Evolutionary conservation across 2,113 vertebrate genomes (phyloP), one percentile per base, ranked within the genome.

Genomic region (Sinocyclocheilus maitianheensis): DNA sequence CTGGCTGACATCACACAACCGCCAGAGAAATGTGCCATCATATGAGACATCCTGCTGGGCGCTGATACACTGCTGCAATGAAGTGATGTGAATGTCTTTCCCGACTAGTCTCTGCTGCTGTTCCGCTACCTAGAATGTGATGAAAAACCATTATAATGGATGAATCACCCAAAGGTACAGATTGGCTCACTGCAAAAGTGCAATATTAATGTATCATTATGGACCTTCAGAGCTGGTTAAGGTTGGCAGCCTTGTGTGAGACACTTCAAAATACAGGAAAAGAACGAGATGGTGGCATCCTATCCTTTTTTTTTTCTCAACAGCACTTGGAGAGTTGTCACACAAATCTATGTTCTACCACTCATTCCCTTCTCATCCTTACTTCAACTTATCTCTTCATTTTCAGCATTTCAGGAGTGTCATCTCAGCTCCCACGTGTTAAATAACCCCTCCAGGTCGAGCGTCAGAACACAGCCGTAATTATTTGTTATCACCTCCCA

Each of bases 21-120:
- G 96, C 96, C 96, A 97, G 11, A 96, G 90, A 79, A 96, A 96
- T 71, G 94, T 91, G 0, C 96, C 96, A 0, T 97, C 95, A 0
- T 95, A 96, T 60, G 96, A 95, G 6, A 95, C 91, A 77, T 96
- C 94, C 88, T 96, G 93, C 0, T 95, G 93, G 58, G 92, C 90
- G n/a, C 87, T 85, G 65, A 97, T 91, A 11, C 91, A 93, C 92
- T 95, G 93, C 77, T 95, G 93, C 62, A 97, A 91, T 12, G 92
- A 93, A 86, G 89, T 91, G 81, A 97, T 89, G 0, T 91, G 89
- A 0, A 91, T 87, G 0, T 96, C 95, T 85, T 97, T 97, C 92
- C 96, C 92, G 0, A 89, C 87, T 88, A 97, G 91, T 13, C 93
- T 94, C 55, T 93, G 93, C 82, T 96, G 94, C 88, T 95, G 14